These are phyloP conservation scores for Microdon myrmicae DNA, from an alignment of 2,888 invertebrate species.

Conservation along the genomic window DNA sequence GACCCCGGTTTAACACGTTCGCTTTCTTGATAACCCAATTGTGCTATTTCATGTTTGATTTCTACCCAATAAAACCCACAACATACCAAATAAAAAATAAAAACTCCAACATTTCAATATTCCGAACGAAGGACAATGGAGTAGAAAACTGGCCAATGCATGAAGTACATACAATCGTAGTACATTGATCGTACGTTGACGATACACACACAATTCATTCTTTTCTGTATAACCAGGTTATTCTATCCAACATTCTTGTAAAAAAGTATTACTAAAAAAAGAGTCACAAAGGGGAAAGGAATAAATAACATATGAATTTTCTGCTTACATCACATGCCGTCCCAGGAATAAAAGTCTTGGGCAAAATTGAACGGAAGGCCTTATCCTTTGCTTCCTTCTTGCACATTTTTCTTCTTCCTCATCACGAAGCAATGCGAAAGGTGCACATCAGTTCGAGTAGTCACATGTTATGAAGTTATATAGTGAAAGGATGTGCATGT, in stretches of 20 bases:
- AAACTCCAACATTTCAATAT: constrained; percentile 44
- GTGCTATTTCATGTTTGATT: constrained; percentile 37
- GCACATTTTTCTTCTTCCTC: constrained; percentile 29
- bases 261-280: no score
- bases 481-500: constrained; percentile 47
- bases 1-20: no score
- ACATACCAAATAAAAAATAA: background rate
- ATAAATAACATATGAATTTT: no score
- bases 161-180: constrained; percentile 40
- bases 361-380: constrained; percentile 44
- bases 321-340: no score
- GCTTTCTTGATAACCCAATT: constrained; percentile 45
- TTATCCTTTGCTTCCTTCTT: constrained; percentile 43
- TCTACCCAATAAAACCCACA: constrained; percentile 25
- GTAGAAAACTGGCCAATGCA: constrained; percentile 32
- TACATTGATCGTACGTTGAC: constrained; percentile 47
- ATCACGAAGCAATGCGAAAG: no score
- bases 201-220: constrained; percentile 10
- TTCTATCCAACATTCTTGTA: no score
- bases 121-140: constrained; percentile 48
- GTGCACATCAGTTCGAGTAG: no score
- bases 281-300: no score
- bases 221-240: constrained; percentile 41
- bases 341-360: no score
- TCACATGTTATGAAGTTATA: constrained; percentile 15